Percentiles rank a stretch among this genome's conserved stretches.
Evolutionary conservation across 2,797 vertebrate genomes (phyloP).

Genomic region (Tadarida brasiliensis): DNA sequence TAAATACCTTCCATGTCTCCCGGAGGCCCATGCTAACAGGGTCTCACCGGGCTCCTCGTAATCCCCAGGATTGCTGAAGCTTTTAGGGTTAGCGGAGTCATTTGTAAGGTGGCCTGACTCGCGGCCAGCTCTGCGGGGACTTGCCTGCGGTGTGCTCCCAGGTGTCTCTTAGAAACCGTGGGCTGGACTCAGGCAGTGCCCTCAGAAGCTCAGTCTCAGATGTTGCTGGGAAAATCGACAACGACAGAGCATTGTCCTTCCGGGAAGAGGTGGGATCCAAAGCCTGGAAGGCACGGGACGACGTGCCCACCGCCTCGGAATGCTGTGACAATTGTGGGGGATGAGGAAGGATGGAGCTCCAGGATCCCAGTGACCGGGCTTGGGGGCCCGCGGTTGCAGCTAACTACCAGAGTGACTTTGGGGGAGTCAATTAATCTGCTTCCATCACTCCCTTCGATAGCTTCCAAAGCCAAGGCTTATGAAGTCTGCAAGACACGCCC

Average conservation of each 20-base stretch:
- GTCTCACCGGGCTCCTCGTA: slow-evolving; percentile 78
- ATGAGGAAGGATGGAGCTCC: rapidly evolving
- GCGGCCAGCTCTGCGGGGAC: slow-evolving; percentile 83
- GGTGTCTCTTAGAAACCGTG: slow-evolving; percentile 79
- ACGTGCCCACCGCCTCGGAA: rapidly evolving
- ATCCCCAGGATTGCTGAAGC: slow-evolving; percentile 87
- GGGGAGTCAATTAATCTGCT: rapidly evolving
- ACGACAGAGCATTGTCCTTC: rapidly evolving
- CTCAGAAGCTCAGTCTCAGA: slow-evolving; percentile 53
- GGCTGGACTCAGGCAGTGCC: slow-evolving; percentile 61
- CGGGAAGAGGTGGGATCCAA: neutral
- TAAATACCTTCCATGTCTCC: slow-evolving; percentile 86
- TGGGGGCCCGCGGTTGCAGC: rapidly evolving
- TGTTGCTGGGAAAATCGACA: neutral
- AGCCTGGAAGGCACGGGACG: too few relatives aligned
- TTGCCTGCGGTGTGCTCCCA: slow-evolving; percentile 73
- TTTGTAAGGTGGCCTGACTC: slow-evolving; percentile 84
- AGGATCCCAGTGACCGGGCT: rapidly evolving
- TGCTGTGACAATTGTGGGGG: too few relatives aligned
- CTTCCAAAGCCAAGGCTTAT: neutral
- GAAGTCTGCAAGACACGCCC: rapidly evolving
- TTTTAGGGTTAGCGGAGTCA: slow-evolving; percentile 84
- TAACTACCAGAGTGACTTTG: rapidly evolving
- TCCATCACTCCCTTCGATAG: rapidly evolving
- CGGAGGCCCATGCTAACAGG: slow-evolving; percentile 77